Conservation (phyloP, 2,888 invertebrate genomes). For the Stenodema calcarata region DNA sequence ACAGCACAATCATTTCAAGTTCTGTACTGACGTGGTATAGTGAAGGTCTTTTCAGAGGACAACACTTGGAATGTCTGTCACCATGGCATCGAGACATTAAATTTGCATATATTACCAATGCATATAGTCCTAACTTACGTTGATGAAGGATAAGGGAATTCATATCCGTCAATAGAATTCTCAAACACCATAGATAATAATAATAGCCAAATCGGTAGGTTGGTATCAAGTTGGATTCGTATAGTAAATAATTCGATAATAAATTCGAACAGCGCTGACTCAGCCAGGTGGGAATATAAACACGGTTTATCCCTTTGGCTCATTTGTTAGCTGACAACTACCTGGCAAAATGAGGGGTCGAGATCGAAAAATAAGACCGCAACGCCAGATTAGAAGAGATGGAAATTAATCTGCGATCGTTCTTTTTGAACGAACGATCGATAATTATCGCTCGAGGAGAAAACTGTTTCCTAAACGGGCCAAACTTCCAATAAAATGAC, state of each 20-base stretch:
- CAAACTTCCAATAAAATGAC: slow-evolving; percentile 10
- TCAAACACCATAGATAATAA: no score
- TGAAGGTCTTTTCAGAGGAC: no score
- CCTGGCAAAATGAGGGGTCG: neutral
- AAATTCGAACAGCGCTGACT: neutral
- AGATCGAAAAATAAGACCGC: neutral
- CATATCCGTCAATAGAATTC: no score
- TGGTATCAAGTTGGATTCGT: neutral
- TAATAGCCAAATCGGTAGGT: no score
- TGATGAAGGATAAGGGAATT: no score
- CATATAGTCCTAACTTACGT: no score
- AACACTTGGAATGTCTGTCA: no score
- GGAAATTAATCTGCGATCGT: neutral
- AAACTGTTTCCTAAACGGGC: slow-evolving; percentile 13
- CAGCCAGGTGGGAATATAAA: neutral
- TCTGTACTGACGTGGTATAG: no score
- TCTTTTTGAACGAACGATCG: neutral
- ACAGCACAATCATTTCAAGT: no score
- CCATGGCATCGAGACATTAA: no score
- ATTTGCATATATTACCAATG: no score
- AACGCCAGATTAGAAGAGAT: neutral
- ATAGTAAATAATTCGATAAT: neutral
- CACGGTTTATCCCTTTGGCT: neutral
- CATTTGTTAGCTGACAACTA: neutral
- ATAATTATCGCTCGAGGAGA: slow-evolving; percentile 18